Evolutionary conservation across 1,140 invertebrate genomes (phyloP), one percentile per base, ranked within the genome.

Genomic region (Mizuhopecten yessoensis): DNA sequence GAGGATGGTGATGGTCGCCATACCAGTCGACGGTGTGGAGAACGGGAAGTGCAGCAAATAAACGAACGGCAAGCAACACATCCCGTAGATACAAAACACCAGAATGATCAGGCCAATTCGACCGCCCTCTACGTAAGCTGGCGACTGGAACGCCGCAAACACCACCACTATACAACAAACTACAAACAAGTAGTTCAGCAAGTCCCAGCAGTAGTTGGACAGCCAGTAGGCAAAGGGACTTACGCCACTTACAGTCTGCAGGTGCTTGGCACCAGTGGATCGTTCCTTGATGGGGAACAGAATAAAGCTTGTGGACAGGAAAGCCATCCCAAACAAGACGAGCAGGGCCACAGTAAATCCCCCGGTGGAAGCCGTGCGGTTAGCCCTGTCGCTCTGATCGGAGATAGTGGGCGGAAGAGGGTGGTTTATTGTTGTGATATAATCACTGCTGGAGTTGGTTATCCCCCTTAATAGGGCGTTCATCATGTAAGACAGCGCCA

Each of bases 301-400:
- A 0, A 98, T 97, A 92, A 98, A 97, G 90, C 98, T 97, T 0
- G 98, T 97, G 0, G 97, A 97, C 0, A 98, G 97, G 92, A 98
- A 97, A 34, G 97, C 96, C 93, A 97, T 94, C 0, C 97, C 97
- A 93, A 97, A 97, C 34, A 97, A 96, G 0, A 97, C 95, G 88
- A 97, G 97, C n/a, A 97, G 96, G 7, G 97, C 97, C 91, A 96
- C 49, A n/a, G 94, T 91, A 36, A 96, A 90, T 20, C 96, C 90
- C 89, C 96, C 34, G 34, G 88, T 29, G 2, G 86, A 49, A 39
- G 86, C 49, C 33, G 17, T 36, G 23, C 33, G 33, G 9, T 20
- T 89, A 5, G 34, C 33, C 5, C 23, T 34, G 34, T 49, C 87
- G 15, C 34, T 89, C 33, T 91, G 57, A 11, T 86, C 33, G 23